phyloP scores from a whole-genome alignment of 2,888 invertebrate genomes.

The Morpho helenor region DNA sequence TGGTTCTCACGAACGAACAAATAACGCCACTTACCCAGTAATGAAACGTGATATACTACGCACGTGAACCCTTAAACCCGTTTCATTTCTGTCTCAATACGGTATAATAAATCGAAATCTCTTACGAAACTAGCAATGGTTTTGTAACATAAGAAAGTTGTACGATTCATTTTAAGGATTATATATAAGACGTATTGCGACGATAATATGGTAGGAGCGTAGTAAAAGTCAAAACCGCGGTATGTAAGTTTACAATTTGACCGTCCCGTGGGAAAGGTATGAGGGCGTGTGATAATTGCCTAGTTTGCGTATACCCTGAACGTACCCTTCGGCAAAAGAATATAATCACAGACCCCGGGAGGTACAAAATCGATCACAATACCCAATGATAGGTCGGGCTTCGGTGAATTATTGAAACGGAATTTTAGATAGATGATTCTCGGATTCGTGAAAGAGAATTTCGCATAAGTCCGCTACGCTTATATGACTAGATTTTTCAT shows the following conservation, averaged over 20 bases:
- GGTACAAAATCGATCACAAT: conserved; percentile 3
- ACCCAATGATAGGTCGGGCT: conserved; percentile 17
- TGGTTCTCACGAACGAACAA: conserved; percentile 75
- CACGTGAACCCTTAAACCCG: conserved; percentile 39
- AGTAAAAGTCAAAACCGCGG: conserved; percentile 40
- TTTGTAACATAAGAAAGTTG: conserved; percentile 24
- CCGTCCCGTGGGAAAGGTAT: conserved; percentile 71
- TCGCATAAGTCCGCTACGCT: neutral
- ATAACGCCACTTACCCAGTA: conserved; percentile 55
- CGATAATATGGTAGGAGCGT: conserved; percentile 19
- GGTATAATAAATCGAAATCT: conserved; percentile 16
- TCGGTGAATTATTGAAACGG: conserved; percentile 12
- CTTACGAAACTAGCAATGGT: conserved; percentile 42
- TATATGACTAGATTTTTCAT: conserved; percentile 12
- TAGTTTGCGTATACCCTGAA: conserved; percentile 66
- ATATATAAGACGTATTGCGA: conserved; percentile 49
- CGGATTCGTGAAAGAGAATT: neutral
- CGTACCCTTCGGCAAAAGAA: conserved; percentile 50
- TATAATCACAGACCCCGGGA: conserved; percentile 58
- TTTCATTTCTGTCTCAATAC: conserved; percentile 38
- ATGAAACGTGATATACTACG: conserved; percentile 52
- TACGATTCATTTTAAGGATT: conserved; percentile 36
- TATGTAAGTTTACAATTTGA: conserved; percentile 65
- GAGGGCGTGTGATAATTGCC: conserved; percentile 69
- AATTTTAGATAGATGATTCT: neutral